A percentile compares a stretch with the other conserved stretches of the same genome.
phyloP scores from a whole-genome alignment of 1,140 invertebrate genomes.

The Matsumurasca onukii region DNA sequence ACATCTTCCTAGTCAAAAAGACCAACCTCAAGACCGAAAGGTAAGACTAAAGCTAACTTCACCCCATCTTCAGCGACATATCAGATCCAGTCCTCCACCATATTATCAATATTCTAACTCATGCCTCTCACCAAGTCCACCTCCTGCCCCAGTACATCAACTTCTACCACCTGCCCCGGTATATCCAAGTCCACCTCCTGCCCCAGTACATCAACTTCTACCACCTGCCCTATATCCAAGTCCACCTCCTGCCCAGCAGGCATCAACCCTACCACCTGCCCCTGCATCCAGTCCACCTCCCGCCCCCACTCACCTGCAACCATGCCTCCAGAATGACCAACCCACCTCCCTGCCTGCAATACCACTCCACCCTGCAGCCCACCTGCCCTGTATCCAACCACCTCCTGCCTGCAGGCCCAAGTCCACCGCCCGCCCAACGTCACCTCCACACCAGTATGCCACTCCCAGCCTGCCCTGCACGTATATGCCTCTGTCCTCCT shows the following conservation, averaged over 20 bases:
- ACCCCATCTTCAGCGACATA: no score
- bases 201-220: constrained; percentile 25
- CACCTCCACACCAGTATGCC: not conserved
- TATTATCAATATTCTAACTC: no score
- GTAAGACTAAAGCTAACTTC: no score
- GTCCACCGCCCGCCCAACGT: not conserved
- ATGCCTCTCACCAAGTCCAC: constrained; percentile 42
- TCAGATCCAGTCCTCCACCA: no score
- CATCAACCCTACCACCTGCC: not conserved
- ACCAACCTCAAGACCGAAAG: no score
- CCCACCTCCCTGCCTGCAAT: not conserved
- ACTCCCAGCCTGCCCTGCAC: no score
- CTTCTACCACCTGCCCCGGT: no score
- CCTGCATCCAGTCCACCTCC: no score
- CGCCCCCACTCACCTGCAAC: no score
- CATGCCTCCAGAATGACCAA: no score
- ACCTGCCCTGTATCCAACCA: not conserved
- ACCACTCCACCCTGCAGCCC: not conserved
- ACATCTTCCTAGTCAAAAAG: no score
- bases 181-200: constrained; percentile 40
- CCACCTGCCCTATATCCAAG: not conserved
- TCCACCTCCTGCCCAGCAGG: not conserved
- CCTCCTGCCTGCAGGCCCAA: not conserved
- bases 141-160: constrained; percentile 34
- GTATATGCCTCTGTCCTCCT: no score